Percentiles rank a stretch among this genome's conserved stretches.
Evolutionary conservation across 2,888 invertebrate genomes (phyloP).

Genomic region (Panorpa germanica): DNA sequence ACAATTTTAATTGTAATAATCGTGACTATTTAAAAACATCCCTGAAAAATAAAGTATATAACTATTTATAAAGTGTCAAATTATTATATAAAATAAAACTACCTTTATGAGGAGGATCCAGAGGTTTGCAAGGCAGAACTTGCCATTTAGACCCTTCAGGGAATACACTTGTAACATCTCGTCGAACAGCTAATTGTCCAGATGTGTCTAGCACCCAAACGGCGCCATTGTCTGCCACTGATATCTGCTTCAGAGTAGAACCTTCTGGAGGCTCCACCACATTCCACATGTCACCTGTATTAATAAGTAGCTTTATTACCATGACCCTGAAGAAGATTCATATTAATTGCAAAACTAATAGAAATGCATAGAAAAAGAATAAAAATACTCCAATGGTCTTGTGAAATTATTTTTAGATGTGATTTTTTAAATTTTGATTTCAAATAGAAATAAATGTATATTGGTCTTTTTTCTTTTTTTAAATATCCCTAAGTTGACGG

Average conservation of each 20-base stretch:
- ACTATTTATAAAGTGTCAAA: conserved; percentile 9
- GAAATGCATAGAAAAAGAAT: conserved; percentile 3
- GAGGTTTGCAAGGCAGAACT: conserved; percentile 35
- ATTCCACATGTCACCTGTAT: conserved; percentile 50
- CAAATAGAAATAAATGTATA: too few species aligned
- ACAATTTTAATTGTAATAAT: too few species aligned
- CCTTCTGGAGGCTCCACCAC: conserved; percentile 53
- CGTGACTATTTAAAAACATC: too few species aligned
- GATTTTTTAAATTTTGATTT: background rate
- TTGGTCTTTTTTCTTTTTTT: too few species aligned
- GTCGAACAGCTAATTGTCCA: conserved; percentile 56
- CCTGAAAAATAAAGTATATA: too few species aligned
- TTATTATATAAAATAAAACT: conserved; percentile 19
- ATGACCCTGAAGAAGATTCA: conserved; percentile 6
- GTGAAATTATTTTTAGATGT: background rate
- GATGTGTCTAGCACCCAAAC: conserved; percentile 68
- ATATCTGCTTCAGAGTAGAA: conserved; percentile 51
- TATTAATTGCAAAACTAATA: background rate
- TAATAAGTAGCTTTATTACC: conserved; percentile 5
- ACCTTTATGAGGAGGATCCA: conserved; percentile 34
- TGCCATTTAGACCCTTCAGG: conserved; percentile 80
- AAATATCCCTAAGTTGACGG: too few species aligned
- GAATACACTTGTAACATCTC: conserved; percentile 52
- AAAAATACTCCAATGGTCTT: conserved; percentile 2
- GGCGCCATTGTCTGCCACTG: conserved; percentile 46